Base-by-base conservation (phyloP, 2,888 invertebrate genomes). In the Mesorhabditis spiculigera region DNA sequence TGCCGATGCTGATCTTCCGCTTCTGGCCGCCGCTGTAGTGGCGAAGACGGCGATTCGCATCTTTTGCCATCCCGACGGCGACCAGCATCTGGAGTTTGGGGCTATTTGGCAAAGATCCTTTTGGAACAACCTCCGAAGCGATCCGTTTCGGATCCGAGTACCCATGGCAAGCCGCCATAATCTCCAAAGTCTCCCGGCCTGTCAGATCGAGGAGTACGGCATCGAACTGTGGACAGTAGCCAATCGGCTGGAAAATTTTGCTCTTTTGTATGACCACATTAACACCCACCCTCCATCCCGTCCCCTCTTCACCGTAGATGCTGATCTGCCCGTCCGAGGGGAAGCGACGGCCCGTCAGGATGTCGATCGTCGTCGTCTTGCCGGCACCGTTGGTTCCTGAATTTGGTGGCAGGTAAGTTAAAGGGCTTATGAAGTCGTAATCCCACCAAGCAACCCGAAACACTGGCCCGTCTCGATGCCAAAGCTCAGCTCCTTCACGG, bases 1-100 rank as follows among this genome's bases (percentile, higher is more conserved):
- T 89, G 58, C 92, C 93, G 8, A 92, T 90, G 77, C 92, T 91
- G 63, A 93, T 89, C 28, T 28, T 28, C 28, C 28, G 28, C 28
- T 28, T 28, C 28, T 28, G 28, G 28, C 28, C 28, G 28, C 86
- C 93, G 69, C 68, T 71, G 61, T 68, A 73, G 63, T 70, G 67
- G 58, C 70, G 63, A 43, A 79, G 71, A 58, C 73, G 61, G 65
- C 78, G 81, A 68, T 77, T 70, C 6, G 74, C 77, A 42, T 79
- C 73, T 43, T 74, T 71, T 42, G 69, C 65, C 75, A 81, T 71
- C 28, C 74, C 76, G 58, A 81, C 78, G 43, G 72, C 68, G 6
- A 72, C 50, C 62, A 82, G 70, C n/a, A 81, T 71, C 28, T 28
- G 28, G 28, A 28, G 28, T 28, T 28, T 28, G 28, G 28, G 28